phyloP scores from a whole-genome alignment of 2,113 vertebrate species.

The Oostethus manadensis region DNA sequence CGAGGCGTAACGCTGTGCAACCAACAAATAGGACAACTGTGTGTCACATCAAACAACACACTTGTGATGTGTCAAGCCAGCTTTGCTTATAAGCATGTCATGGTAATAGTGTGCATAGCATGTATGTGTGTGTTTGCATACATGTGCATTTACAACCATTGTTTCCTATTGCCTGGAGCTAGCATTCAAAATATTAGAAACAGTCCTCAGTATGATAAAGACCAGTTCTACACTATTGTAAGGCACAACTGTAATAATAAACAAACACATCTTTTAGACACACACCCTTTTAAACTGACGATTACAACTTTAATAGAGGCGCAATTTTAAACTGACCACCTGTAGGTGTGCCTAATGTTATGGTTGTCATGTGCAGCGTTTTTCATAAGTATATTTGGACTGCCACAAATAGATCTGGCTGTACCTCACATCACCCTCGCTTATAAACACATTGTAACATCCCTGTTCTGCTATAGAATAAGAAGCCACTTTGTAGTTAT shows the following conservation, averaged over 20 bases:
- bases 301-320: too few relatives aligned
- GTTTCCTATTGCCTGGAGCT: slow-evolving; percentile 33
- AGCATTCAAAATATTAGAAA: background rate
- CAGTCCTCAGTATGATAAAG: background rate
- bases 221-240: background rate
- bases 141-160: slow-evolving; percentile 12
- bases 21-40: slow-evolving; percentile 12
- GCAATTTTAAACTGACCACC: too few relatives aligned
- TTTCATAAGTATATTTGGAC: too few relatives aligned
- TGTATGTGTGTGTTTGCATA: slow-evolving; percentile 11
- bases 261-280: background rate
- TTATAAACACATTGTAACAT: too few relatives aligned
- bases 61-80: background rate
- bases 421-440: too few relatives aligned
- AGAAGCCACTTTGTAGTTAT: too few relatives aligned
- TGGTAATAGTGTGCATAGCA: slow-evolving; percentile 3
- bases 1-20: slow-evolving; percentile 35
- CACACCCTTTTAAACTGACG: too few relatives aligned
- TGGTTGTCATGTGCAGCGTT: background rate
- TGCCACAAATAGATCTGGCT: too few relatives aligned
- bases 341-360: background rate
- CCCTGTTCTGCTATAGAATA: too few relatives aligned
- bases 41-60: background rate
- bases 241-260: background rate
- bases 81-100: slow-evolving; percentile 20